Percentiles rank a stretch among this genome's conserved stretches.
These are phyloP conservation scores for Neotoma lepida DNA, from an alignment of 2,113 vertebrate genomes.

Conservation along the genomic window DNA sequence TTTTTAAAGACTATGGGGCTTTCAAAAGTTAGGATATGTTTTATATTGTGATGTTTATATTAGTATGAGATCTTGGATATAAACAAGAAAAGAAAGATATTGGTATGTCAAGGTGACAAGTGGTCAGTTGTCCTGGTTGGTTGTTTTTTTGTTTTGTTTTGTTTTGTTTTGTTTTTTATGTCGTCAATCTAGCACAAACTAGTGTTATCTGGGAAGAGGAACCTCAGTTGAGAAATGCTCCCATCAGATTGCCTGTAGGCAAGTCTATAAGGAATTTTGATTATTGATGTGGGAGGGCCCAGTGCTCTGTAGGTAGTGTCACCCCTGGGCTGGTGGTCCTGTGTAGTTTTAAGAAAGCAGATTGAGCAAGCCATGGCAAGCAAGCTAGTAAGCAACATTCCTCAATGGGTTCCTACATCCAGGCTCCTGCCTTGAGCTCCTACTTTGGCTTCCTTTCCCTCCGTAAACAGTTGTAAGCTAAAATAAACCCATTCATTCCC, in stretches of 20 bases:
- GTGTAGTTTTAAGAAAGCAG: neutral
- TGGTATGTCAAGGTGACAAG: neutral
- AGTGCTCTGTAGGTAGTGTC: neutral
- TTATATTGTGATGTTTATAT: neutral
- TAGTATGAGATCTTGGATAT: neutral
- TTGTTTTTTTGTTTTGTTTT: neutral
- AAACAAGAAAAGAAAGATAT: neutral
- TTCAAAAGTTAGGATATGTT: neutral
- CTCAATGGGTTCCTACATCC: neutral
- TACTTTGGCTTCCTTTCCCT: neutral
- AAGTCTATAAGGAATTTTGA: neutral
- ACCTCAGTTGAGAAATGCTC: neutral
- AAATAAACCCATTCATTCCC: neutral
- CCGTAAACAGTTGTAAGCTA: neutral
- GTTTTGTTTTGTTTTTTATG: neutral
- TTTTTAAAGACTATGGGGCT: neutral
- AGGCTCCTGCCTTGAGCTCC: neutral
- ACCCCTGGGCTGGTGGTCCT: neutral
- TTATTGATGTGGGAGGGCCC: neutral
- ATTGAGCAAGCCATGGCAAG: neutral
- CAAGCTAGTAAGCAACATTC: neutral
- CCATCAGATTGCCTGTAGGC: neutral
- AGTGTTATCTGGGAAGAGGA: neutral
- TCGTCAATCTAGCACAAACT: neutral
- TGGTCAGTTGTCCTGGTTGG: neutral